Evolutionary conservation across 2,797 vertebrate species (phyloP).

Genomic region (Cygnus olor): DNA sequence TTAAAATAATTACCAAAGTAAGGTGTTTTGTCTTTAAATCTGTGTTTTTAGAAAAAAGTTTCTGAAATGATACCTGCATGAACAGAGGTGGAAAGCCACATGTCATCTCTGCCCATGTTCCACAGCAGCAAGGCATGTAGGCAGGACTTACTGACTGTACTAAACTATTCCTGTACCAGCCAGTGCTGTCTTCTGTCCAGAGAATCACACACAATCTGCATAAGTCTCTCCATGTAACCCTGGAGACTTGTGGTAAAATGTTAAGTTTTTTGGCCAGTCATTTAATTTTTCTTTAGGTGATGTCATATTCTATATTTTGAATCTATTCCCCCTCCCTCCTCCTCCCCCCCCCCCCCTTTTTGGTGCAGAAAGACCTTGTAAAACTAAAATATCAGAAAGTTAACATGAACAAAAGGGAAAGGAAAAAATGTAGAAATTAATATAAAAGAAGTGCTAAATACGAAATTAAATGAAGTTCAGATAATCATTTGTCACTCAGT

Average conservation of each 20-base stretch:
- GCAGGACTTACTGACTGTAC: neutral
- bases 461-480: conserved; percentile 51
- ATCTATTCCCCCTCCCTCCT: neutral
- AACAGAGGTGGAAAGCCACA: neutral
- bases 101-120: neutral
- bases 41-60: neutral
- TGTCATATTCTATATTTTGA: conserved; percentile 8
- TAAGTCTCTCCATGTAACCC: neutral
- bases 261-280: neutral
- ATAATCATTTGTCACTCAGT: conserved; percentile 38
- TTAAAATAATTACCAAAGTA: neutral
- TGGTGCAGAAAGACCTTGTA: neutral
- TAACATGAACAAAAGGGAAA: neutral
- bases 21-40: neutral
- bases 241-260: neutral
- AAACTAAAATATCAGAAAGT: neutral
- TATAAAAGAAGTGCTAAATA: conserved; percentile 49
- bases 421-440: neutral
- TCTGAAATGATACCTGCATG: neutral
- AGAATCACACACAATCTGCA: neutral
- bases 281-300: neutral
- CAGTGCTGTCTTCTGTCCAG: neutral
- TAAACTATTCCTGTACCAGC: neutral
- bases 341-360: neutral
- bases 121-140: neutral